phyloP scores from a whole-genome alignment of 1,140 invertebrate species.

The Paralvinella palmiformis region DNA sequence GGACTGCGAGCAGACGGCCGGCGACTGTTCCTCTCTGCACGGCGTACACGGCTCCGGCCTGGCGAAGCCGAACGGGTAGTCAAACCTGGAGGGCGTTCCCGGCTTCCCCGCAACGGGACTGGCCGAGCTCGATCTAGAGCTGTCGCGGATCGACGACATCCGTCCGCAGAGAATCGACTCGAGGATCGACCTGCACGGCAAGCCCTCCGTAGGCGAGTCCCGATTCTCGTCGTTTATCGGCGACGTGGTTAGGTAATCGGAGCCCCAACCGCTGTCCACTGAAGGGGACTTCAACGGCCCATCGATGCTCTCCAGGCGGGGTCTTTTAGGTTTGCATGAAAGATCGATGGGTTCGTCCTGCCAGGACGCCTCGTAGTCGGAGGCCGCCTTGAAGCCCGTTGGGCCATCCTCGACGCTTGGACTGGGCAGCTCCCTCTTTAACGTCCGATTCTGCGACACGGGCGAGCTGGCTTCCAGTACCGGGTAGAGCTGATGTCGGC shows the following conservation, averaged over 20 bases:
- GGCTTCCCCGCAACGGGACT: too few species aligned
- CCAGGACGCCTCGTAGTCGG: too few species aligned
- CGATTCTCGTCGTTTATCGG: not conserved
- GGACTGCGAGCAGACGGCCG: not conserved
- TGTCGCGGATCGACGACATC: too few species aligned
- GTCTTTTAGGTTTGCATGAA: conserved; percentile 3
- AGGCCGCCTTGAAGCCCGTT: not conserved
- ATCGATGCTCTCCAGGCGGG: not conserved
- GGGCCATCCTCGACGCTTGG: not conserved
- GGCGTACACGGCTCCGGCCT: not conserved
- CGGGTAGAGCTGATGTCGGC: not conserved
- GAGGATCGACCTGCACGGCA: not conserved
- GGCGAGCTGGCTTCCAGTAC: not conserved
- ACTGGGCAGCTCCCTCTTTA: not conserved
- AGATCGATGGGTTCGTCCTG: conserved; percentile 14
- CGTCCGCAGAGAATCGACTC: conserved; percentile 6
- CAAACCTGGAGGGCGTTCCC: too few species aligned
- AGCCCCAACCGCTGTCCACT: too few species aligned
- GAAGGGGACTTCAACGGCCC: not conserved
- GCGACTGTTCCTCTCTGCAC: not conserved
- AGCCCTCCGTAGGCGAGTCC: not conserved
- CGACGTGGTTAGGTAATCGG: not conserved
- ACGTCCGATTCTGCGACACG: not conserved
- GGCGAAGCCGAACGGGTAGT: too few species aligned
- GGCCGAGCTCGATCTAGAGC: too few species aligned